Conservation (phyloP, 1,140 invertebrate species). For the Cydia pomonella region DNA sequence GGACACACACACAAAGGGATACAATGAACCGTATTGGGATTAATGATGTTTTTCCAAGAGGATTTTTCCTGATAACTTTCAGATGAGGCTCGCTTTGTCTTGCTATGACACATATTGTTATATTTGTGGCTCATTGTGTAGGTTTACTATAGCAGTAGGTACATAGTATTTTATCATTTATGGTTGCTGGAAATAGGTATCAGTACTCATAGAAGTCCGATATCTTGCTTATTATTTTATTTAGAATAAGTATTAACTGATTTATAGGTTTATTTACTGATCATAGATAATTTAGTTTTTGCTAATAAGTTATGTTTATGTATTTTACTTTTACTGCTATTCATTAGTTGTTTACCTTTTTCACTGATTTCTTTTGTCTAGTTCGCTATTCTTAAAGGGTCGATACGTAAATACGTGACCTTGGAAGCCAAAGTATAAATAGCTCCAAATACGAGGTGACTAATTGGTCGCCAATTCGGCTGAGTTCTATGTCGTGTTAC, state of each 20-base stretch:
- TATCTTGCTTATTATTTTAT: neutral
- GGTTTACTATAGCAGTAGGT: neutral
- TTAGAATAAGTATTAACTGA: too few species aligned
- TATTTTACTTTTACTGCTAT: constrained; percentile 5
- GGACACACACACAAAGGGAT: constrained; percentile 26
- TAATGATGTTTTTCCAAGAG: constrained; percentile 17
- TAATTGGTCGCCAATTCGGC: neutral
- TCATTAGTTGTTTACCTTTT: neutral
- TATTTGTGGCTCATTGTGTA: neutral
- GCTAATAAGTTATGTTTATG: too few species aligned
- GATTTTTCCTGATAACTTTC: constrained; percentile 9
- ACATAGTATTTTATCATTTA: neutral
- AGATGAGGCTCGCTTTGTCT: constrained; percentile 1
- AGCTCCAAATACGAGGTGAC: constrained; percentile 14
- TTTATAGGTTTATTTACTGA: too few species aligned
- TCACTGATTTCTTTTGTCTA: neutral
- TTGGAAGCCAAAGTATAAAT: constrained; percentile 22
- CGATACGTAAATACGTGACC: neutral
- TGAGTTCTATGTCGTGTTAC: constrained; percentile 1
- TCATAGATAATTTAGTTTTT: too few species aligned
- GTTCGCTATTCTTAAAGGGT: neutral
- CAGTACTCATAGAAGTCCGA: neutral
- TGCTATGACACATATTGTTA: constrained; percentile 3
- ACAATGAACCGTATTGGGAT: constrained; percentile 23
- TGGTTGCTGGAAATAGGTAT: neutral